These are phyloP conservation scores for Butastur rufipennis DNA, from an alignment of 2,113 vertebrate genomes.

Conservation along the genomic window DNA sequence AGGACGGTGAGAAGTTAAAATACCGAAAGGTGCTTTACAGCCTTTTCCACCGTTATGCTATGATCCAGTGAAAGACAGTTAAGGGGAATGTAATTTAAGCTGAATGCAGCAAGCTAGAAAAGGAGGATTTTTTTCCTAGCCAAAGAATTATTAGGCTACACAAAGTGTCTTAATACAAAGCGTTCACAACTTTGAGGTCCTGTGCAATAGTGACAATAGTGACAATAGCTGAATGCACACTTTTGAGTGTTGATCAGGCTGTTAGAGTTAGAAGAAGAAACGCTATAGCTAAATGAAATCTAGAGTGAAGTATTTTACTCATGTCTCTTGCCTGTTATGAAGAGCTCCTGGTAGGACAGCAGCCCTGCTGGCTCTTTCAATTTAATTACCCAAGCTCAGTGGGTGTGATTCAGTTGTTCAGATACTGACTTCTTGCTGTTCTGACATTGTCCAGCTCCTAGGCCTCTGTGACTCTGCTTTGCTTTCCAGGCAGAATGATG, in stretches of 20 bases:
- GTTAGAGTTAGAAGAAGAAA: not conserved
- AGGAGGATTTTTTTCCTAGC: not conserved
- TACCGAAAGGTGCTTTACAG: accelerated
- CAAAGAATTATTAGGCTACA: not conserved
- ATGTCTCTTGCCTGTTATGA: not conserved
- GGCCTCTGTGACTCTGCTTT: not conserved
- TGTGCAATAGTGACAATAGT: not conserved
- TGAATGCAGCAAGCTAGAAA: not conserved
- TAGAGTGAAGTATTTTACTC: not conserved
- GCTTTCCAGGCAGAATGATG: not conserved
- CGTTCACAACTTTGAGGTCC: not conserved
- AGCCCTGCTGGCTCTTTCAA: not conserved
- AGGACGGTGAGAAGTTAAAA: not conserved
- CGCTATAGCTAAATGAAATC: not conserved
- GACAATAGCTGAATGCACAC: not conserved
- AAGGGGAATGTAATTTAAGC: not conserved
- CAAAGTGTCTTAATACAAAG: not conserved
- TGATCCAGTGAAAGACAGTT: not conserved
- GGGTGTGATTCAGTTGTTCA: not conserved
- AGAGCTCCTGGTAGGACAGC: not conserved
- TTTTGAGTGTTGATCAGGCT: not conserved
- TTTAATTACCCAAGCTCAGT: not conserved
- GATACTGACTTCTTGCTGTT: not conserved
- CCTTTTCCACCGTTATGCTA: not conserved
- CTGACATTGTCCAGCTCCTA: not conserved